A percentile compares a stretch with the other conserved stretches of the same genome.
Conservation (phyloP, 2,797 vertebrate species). For the Myotis daubentonii region DNA sequence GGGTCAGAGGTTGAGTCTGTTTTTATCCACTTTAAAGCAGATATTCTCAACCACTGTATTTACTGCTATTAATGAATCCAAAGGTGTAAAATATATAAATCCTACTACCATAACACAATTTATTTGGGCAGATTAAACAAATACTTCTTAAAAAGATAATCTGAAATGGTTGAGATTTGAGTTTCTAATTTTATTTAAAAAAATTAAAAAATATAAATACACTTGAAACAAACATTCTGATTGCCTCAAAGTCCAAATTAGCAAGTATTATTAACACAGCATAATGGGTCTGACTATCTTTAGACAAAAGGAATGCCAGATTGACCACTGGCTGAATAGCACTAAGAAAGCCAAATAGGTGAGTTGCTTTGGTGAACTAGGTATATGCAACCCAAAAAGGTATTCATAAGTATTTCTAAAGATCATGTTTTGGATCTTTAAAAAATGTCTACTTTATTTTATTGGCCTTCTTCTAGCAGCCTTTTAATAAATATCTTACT, state of each 20-base stretch:
- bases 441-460: neutral
- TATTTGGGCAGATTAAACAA: slow-evolving; percentile 54
- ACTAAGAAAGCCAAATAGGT: neutral
- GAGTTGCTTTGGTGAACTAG: neutral
- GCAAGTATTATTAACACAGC: neutral
- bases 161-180: slow-evolving; percentile 9
- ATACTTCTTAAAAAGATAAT: slow-evolving; percentile 44
- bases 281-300: neutral
- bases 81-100: slow-evolving; percentile 5
- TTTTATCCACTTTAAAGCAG: slow-evolving; percentile 31
- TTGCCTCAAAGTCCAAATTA: neutral
- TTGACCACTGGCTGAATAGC: neutral
- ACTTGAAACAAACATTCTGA: neutral
- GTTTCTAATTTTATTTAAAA: slow-evolving; percentile 15
- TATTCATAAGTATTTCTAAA: neutral
- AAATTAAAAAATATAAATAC: neutral
- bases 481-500: slow-evolving; percentile 38
- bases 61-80: neutral
- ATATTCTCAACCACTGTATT: slow-evolving; percentile 29
- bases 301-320: neutral
- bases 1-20: neutral
- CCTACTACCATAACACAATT: slow-evolving; percentile 12
- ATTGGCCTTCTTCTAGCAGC: neutral
- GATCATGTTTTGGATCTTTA: neutral
- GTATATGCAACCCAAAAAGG: neutral